Conservation (phyloP, 2,113 vertebrate genomes). For the Pseudolaguvia tuberculata region DNA sequence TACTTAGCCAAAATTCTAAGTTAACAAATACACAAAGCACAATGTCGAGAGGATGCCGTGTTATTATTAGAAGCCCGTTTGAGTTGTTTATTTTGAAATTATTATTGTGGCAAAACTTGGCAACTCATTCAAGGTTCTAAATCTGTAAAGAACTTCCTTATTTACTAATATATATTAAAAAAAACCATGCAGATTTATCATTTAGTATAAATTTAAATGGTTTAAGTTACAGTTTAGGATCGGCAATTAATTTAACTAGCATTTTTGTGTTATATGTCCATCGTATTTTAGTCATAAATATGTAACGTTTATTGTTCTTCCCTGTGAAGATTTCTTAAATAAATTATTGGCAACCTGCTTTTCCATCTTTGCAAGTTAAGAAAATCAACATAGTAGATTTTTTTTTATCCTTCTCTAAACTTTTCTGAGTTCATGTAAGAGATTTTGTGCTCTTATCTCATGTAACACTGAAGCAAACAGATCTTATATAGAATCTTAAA, state of each 20-base stretch:
- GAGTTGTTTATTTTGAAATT: too few relatives aligned
- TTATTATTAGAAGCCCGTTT: too few relatives aligned
- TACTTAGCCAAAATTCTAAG: neutral
- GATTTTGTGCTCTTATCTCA: neutral
- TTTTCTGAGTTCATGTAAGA: neutral
- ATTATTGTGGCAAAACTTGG: neutral
- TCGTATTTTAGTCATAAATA: neutral
- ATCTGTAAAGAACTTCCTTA: neutral
- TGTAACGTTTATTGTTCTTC: neutral
- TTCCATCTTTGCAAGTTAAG: slow-evolving; percentile 12
- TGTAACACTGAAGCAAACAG: slow-evolving; percentile 14
- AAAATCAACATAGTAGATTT: neutral
- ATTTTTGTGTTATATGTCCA: neutral
- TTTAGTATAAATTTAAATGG: neutral
- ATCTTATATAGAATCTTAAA: too few relatives aligned
- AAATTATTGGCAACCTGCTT: neutral
- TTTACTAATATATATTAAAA: neutral
- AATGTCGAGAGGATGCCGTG: neutral
- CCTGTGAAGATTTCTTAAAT: neutral
- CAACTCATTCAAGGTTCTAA: neutral
- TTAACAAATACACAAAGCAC: neutral
- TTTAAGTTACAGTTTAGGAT: neutral
- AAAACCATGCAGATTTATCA: neutral
- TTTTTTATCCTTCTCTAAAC: too few relatives aligned
- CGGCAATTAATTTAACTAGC: neutral